Conservation (phyloP, 1,140 invertebrate species). For the Trinorchestia longiramus region DNA sequence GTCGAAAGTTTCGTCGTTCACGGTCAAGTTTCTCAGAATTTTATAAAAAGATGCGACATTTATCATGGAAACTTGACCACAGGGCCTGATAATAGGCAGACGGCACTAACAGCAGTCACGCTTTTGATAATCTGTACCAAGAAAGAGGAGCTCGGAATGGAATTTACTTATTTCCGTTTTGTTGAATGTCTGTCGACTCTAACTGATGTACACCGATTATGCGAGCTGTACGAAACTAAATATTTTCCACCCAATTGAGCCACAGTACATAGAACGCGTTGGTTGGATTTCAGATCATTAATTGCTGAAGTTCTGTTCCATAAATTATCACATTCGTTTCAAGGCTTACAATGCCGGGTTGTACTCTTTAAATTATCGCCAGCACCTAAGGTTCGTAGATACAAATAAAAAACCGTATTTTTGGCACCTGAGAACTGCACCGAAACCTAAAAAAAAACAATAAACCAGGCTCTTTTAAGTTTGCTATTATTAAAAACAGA, state of each 20-base stretch:
- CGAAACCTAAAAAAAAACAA: no score
- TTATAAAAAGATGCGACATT: neutral
- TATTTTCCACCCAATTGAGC: neutral
- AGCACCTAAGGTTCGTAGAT: neutral
- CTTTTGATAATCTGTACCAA: neutral
- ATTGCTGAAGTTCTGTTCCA: neutral
- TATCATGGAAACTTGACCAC: neutral
- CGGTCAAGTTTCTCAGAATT: neutral
- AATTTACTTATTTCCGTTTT: neutral
- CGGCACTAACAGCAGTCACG: neutral
- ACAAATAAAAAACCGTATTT: neutral
- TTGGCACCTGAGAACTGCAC: neutral
- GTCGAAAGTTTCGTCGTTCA: neutral
- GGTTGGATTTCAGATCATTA: neutral
- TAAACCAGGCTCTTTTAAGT: no score
- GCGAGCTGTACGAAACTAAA: neutral
- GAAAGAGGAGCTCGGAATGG: neutral
- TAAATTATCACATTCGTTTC: no score
- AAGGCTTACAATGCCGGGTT: no score
- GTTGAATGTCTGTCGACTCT: neutral
- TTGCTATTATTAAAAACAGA: no score
- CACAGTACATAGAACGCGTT: neutral
- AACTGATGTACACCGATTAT: neutral
- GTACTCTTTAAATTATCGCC: no score
- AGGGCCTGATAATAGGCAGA: neutral